Conservation (phyloP, 1,140 invertebrate species). For the Dysdera silvatica region DNA sequence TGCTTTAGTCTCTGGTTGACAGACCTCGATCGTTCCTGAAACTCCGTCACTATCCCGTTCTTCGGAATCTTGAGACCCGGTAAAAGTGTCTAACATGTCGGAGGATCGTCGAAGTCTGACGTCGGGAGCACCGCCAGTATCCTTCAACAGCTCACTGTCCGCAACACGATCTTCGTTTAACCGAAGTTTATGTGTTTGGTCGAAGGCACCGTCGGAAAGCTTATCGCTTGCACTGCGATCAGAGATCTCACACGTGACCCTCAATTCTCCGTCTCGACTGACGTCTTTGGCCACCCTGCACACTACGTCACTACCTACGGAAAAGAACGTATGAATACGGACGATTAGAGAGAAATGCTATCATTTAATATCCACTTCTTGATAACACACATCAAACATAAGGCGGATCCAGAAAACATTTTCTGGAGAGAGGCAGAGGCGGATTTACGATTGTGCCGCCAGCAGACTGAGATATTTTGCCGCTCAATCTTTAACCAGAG, state of each 20-base stretch:
- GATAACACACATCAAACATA: too few relatives aligned
- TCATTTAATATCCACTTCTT: too few relatives aligned
- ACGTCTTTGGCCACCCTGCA: slow-evolving; percentile 27
- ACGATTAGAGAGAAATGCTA: too few relatives aligned
- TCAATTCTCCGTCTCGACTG: slow-evolving; percentile 23
- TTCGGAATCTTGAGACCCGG: neutral
- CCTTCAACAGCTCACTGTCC: too few relatives aligned
- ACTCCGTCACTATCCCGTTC: neutral
- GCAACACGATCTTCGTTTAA: neutral
- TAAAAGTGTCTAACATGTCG: too few relatives aligned
- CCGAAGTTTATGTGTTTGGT: neutral
- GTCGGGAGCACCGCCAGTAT: too few relatives aligned
- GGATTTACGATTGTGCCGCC: too few relatives aligned
- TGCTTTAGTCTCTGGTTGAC: neutral
- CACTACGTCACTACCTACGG: slow-evolving; percentile 10
- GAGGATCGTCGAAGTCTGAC: too few relatives aligned
- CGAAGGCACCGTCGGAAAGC: neutral
- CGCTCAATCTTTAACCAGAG: too few relatives aligned
- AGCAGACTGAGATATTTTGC: too few relatives aligned
- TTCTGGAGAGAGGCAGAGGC: too few relatives aligned
- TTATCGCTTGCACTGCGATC: neutral
- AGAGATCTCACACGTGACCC: slow-evolving; percentile 17
- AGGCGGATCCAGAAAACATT: too few relatives aligned
- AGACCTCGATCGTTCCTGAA: neutral
- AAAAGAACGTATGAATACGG: neutral